phyloP scores from a whole-genome alignment of 1,140 invertebrate genomes.

The Gyrodactylus salaris region DNA sequence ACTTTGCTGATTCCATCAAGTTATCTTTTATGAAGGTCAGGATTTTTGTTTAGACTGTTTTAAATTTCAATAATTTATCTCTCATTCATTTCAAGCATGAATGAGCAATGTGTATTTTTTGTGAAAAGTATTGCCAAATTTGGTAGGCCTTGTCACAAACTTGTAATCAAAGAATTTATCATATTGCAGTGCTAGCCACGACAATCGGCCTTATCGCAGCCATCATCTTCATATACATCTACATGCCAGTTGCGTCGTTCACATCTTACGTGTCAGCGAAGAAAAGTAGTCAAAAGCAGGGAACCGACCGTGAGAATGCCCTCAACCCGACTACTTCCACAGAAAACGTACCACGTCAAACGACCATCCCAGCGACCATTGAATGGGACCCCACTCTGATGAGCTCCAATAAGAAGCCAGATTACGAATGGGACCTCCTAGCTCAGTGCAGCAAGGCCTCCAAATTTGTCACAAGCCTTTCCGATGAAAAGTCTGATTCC shows the following conservation, averaged over 20 bases:
- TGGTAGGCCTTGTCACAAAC: no score
- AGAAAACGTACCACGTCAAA: background rate
- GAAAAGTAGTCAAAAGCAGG: background rate
- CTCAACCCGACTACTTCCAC: background rate
- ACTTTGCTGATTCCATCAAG: no score
- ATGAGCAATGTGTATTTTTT: no score
- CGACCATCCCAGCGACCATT: background rate
- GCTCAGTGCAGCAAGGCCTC: background rate
- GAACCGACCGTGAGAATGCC: background rate
- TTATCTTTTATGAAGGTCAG: no score
- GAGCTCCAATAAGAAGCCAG: background rate
- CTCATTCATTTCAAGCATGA: no score
- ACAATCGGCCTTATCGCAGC: background rate
- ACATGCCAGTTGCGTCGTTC: background rate
- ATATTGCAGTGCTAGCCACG: background rate
- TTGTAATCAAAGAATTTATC: no score
- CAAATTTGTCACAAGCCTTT: background rate
- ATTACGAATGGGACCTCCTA: background rate
- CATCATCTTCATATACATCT: background rate
- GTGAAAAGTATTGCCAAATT: no score
- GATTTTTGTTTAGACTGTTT: no score
- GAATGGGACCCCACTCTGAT: background rate
- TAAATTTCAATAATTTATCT: no score
- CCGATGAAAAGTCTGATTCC: background rate
- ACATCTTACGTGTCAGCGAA: background rate